phyloP scores from a whole-genome alignment of 2,797 vertebrate genomes.

The Clarias pachynema region DNA sequence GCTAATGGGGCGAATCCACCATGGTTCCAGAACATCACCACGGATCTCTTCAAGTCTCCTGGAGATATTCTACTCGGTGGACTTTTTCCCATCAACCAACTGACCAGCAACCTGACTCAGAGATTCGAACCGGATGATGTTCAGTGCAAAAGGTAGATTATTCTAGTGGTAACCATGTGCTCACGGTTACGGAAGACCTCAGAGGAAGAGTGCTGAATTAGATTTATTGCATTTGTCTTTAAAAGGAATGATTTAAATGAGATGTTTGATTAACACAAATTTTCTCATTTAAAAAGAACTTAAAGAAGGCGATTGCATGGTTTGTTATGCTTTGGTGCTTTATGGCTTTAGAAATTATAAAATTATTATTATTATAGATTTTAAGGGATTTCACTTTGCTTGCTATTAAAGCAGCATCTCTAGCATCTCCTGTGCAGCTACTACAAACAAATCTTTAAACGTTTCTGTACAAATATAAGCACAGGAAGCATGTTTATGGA shows the following conservation, averaged over 20 bases:
- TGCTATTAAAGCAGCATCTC: background rate
- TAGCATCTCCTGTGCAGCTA: background rate
- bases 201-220: background rate
- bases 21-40: conserved; percentile 74
- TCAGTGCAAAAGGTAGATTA: conserved; percentile 70
- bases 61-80: conserved; percentile 77
- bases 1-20: conserved; percentile 38
- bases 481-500: background rate
- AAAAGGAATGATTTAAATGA: background rate
- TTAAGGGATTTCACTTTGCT: background rate
- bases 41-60: conserved; percentile 68
- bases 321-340: background rate
- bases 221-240: background rate
- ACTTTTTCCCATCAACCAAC: conserved; percentile 74
- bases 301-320: background rate
- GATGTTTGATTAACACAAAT: background rate
- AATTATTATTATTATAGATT: background rate
- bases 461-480: background rate
- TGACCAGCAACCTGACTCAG: conserved; percentile 65
- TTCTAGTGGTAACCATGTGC: background rate
- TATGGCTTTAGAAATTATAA: background rate
- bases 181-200: background rate
- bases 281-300: background rate
- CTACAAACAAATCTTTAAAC: background rate
- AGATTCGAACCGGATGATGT: conserved; percentile 62